These are phyloP conservation scores for Sebastes jordani DNA, from an alignment of 2,797 vertebrate species.

Conservation along the genomic window DNA sequence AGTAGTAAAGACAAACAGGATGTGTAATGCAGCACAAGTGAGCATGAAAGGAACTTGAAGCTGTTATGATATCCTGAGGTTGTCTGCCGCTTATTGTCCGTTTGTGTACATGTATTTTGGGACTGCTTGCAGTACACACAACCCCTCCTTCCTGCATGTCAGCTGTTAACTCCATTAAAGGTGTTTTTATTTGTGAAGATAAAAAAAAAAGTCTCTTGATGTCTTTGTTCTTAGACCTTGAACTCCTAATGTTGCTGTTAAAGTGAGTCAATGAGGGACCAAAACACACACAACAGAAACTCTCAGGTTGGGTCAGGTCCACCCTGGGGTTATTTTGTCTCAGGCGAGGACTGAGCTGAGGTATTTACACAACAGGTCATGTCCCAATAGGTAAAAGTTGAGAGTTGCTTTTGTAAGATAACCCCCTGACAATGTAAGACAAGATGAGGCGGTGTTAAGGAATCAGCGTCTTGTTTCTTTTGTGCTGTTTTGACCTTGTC, in stretches of 20 bases:
- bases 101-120: constrained; percentile 16
- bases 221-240: constrained; percentile 50
- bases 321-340: constrained; percentile 5
- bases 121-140: constrained; percentile 2
- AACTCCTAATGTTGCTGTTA: neutral
- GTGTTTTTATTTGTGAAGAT: constrained; percentile 45
- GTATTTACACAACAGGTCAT: constrained; percentile 8
- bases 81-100: constrained; percentile 1
- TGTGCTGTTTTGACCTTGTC: constrained; percentile 6
- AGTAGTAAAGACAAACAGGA: constrained; percentile 67
- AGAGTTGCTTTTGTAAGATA: neutral
- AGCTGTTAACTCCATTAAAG: constrained; percentile 65
- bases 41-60: constrained; percentile 35
- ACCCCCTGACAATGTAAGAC: neutral
- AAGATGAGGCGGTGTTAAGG: neutral
- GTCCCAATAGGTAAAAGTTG: neutral
- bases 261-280: neutral
- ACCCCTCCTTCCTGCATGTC: constrained; percentile 50
- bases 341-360: neutral
- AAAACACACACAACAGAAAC: neutral
- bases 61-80: constrained; percentile 31
- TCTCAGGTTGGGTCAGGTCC: neutral
- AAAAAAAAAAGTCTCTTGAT: constrained; percentile 5
- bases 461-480: neutral
- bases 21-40: constrained; percentile 22